Base-by-base conservation (phyloP, 1,140 invertebrate species). In the Globodera rostochiensis region DNA sequence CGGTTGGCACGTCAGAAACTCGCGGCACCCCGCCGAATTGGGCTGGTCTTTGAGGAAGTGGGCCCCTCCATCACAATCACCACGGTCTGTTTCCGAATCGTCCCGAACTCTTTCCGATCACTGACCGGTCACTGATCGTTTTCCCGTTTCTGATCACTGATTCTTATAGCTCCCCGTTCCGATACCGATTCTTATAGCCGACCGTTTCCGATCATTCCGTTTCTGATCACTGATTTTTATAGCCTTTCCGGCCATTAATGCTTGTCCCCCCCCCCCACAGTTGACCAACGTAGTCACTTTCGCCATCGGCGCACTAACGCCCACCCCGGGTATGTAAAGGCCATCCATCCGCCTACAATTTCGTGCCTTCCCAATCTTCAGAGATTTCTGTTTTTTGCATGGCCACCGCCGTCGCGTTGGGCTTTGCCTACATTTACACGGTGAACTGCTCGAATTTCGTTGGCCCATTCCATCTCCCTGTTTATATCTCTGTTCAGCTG, bases 1-100 rank as follows among this genome's bases (percentile, higher is more conserved):
- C 70, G 87, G 66, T 50, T 77, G n/a, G 53, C 84, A 13, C 50
- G 15, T 9, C 67, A 47, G 21, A 74, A 74, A 21, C 50, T 77
- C n/a, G 21, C 76, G 6, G 64, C 70, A 21, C 57, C 21, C 71
- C 79, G 74, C 60, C 84, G 69, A 53, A 60, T 89, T 60, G 87
- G 87, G 19, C 64, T 84, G n/a, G 80, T 90, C 46, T 82, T 90
- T 11, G 79, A 83, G 49, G 95, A 96, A 90, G 96, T 96, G n/a
- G 96, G 96, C 0, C 96, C 98, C 13, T 97, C 96, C 2, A 97
- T 98, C 79, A 98, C 96, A 45, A 97, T 98, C 80, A 98, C 97
- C 1, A 97, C 96, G 0, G 91, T 98, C 46, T 90, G 88, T 71
- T 11, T 64, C 19, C 0, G 50, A 53, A 53, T 53, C 4, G 7